Base-by-base conservation (phyloP, 1,140 invertebrate species). In the Euschistus heros region DNA sequence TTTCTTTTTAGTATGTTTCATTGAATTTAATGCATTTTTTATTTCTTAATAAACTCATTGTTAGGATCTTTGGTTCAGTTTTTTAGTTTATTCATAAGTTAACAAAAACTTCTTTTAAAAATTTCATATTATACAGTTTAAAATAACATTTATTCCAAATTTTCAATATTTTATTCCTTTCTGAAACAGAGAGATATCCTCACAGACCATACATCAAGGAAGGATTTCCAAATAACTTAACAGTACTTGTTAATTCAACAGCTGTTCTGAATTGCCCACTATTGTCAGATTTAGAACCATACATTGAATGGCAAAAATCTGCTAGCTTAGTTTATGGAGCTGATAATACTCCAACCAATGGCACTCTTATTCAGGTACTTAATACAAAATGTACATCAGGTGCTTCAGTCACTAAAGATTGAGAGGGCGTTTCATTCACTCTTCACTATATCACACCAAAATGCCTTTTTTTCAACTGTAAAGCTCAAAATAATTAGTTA, bases 121-220 rank as follows among this genome's bases (percentile, higher is more conserved):
- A 10, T 37, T 37, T 13, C 7, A 10, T 37, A 6, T 10, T 37
- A 37, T 37, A 37, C 33, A 37, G 33, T 13, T 37, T 37, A 10
- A 37, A 37, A 37, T 37, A 37, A 13, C 6, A 37, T 37, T 37
- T 13, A 37, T 37, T 37, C 33, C 33, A 37, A 37, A 37, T 37
- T 37, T 37, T 37, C 33, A 6, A 37, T 37, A 37, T 50, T 59
- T 67, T n/a, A 64, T 44, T 47, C 44, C 17, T 63, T 52, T 42
- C 50, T 27, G 27, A 37, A 47, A 24, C 70, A 89, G 87, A 89
- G 73, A 81, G 88, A 64, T 84, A 84, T 68, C 87, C 86, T 66
- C 84, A 87, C 69, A 84, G 84, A 73, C 89, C 89, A 27, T 87
- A 89, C 72, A 88, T 90, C 71, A 85, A 84, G 73, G 83, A 84